Conservation (phyloP, 2,888 invertebrate genomes). For the Sinodicranocentrus sp. region DNA sequence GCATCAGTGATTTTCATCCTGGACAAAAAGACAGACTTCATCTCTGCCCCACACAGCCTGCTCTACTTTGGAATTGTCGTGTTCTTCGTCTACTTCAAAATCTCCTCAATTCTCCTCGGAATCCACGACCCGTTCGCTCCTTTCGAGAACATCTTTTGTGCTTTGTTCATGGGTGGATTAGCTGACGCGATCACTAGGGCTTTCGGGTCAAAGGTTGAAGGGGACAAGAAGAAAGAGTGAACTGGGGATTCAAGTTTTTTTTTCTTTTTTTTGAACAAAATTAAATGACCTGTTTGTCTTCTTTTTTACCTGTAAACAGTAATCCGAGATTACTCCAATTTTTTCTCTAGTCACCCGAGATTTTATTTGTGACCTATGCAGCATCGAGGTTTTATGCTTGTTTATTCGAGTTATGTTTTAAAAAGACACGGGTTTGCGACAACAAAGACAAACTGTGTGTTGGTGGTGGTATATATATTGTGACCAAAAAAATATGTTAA, state of each 20-base stretch:
- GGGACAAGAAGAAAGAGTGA: conserved; percentile 61
- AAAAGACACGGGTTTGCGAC: no score
- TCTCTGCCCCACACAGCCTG: conserved; percentile 97
- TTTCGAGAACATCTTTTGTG: conserved; percentile 98
- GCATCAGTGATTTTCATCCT: conserved; percentile 97
- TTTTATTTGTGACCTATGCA: no score
- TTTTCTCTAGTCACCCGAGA: no score
- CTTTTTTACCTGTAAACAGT: neutral
- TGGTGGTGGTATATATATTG: no score
- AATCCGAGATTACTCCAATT: no score
- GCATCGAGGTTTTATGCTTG: no score
- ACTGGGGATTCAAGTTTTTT: neutral
- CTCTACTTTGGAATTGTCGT: conserved; percentile 98
- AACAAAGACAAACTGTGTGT: no score
- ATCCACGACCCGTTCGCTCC: conserved; percentile 99
- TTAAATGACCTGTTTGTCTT: neutral
- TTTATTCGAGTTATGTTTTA: no score
- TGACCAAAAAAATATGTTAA: no score
- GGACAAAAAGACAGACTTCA: conserved; percentile 97
- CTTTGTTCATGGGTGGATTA: conserved; percentile 97
- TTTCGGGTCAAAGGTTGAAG: conserved; percentile 81
- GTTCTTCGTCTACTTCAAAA: conserved; percentile 97
- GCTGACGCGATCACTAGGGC: conserved; percentile 97
- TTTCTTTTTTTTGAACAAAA: neutral
- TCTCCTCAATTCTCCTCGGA: conserved; percentile 96